Base-by-base conservation (phyloP, 30 jellyfish, hydroid and myxozoan genomes). In the Aurelia sp. region DNA sequence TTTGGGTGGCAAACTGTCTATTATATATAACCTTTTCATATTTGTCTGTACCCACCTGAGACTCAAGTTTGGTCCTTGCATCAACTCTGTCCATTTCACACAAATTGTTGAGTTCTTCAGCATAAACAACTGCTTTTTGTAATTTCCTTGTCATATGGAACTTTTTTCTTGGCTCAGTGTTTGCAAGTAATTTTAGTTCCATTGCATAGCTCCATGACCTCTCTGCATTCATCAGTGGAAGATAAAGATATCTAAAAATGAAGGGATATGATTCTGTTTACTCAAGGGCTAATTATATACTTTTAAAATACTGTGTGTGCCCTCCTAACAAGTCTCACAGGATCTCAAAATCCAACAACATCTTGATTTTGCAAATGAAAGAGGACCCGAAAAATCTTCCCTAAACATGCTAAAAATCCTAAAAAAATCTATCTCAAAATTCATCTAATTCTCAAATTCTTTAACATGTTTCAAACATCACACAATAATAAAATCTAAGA, bases 191-290 rank as follows among this genome's bases (percentile, higher is more conserved):
- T 80, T 96, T 96, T 40, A 96, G 71, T 75, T 96, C 99, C 99
- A 96, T 96, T 24, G 99, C 99, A 90, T 90, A 87, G 75, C 99
- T 96, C 99, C 99, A 96, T 18, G 97, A 88, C 38, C 99, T 76
- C 80, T 96, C 99, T 3, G 99, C 98, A 51, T 96, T 92, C 98
- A 90, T 85, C 67, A 96, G 82, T 35, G 97, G 94, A 48, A 96
- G 80, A 31, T 60, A 76, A 22, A 96, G 94, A 52, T 86, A 90
- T 82, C 99, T 96, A 66, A 47, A 72, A 76, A 30, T 20, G 5
- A 55, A 70, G 55, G 52, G 55, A 9, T 44, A 12, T 4, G 7
- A 44, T 44, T 8, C 7, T 41, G 52, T 41, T 41, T 0, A 41
- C 11, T 8, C 3, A 44, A 13, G 55, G 19, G 72, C 72, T 4